These are phyloP conservation scores for Colinus virginianus DNA, from an alignment of 2,113 vertebrate species.

Conservation along the genomic window DNA sequence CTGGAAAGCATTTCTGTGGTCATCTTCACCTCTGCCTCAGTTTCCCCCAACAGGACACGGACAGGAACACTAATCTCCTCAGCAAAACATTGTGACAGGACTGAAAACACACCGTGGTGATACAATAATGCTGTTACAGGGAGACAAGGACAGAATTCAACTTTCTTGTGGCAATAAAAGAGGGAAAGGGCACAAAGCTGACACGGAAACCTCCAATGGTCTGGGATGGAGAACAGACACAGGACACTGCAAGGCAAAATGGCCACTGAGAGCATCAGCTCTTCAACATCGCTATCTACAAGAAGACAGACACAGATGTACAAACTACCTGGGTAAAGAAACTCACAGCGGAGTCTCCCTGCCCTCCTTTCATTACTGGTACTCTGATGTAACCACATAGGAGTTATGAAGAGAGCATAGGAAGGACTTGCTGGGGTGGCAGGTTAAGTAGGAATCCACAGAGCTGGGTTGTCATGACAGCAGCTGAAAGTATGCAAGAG, in stretches of 20 bases:
- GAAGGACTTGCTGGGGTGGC: conserved; percentile 62
- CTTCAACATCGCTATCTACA: conserved; percentile 33
- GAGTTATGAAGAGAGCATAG: conserved; percentile 59
- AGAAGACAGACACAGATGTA: conserved; percentile 12
- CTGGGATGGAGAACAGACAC: conserved; percentile 37
- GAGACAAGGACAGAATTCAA: not conserved
- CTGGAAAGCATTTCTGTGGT: not conserved
- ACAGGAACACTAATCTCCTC: not conserved
- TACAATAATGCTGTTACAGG: not conserved
- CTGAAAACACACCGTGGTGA: not conserved
- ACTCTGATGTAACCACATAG: conserved; percentile 46
- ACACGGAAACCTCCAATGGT: not conserved
- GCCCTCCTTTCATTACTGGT: conserved; percentile 63
- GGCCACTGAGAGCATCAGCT: conserved; percentile 22
- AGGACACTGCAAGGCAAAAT: conserved; percentile 26
- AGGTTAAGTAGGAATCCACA: conserved; percentile 70
- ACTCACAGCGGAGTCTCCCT: conserved; percentile 66
- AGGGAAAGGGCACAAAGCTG: not conserved
- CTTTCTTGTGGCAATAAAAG: not conserved
- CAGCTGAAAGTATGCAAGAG: conserved; percentile 67
- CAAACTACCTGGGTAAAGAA: conserved; percentile 60
- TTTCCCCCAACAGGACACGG: conserved; percentile 9
- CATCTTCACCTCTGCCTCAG: not conserved
- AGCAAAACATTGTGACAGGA: not conserved
- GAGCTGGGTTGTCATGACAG: conserved; percentile 73